Conservation (phyloP, 2,113 vertebrate genomes). For the Sorex fumeus region DNA sequence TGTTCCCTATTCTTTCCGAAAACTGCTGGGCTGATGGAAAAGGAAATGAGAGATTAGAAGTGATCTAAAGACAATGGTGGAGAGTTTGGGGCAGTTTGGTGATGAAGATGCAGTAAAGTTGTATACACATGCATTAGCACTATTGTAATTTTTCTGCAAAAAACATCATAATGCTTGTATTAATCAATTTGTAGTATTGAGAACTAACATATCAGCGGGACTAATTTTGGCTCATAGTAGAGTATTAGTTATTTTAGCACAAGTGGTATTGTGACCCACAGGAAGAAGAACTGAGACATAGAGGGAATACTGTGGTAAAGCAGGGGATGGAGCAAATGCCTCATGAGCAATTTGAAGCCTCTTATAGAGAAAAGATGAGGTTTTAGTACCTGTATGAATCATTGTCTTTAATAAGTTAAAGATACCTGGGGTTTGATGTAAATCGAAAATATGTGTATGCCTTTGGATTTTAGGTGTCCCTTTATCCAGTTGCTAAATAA, state of each 20-base stretch:
- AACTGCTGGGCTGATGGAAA: background rate
- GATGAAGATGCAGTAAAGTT: no score
- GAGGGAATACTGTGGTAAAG: fast-evolving
- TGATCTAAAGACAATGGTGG: no score
- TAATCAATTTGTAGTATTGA: background rate
- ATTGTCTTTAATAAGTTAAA: background rate
- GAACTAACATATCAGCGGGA: background rate
- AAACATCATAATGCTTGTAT: no score
- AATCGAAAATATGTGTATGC: background rate
- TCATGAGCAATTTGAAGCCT: background rate
- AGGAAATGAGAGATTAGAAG: no score
- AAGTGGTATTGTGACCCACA: no score
- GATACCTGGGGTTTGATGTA: background rate
- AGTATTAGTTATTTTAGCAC: background rate
- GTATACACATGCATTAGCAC: no score
- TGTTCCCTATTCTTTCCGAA: background rate
- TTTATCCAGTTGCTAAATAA: slow-evolving; percentile 23
- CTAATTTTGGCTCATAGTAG: background rate
- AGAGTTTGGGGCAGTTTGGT: no score
- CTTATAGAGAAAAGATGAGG: background rate
- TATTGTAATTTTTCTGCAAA: no score
- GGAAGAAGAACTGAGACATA: no score
- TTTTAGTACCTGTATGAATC: background rate
- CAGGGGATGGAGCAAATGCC: no score
- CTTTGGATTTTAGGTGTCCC: background rate